phyloP scores from a whole-genome alignment of 2,888 invertebrate species.

The Baronia brevicornis region DNA sequence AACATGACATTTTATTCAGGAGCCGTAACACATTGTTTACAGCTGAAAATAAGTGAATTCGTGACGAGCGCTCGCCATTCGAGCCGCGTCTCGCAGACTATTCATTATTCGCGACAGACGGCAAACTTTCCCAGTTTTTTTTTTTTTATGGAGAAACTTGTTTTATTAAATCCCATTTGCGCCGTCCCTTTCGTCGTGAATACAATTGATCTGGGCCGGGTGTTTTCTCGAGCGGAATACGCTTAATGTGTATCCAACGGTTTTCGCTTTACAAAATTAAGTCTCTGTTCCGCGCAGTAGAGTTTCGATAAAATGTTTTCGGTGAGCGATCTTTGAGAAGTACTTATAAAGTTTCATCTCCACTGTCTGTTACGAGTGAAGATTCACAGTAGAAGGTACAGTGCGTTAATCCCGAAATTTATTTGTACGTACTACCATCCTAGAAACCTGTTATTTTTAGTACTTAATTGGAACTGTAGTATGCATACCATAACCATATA shows the following conservation, averaged over 20 bases:
- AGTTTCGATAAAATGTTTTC: conserved; percentile 14
- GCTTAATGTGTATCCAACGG: conserved; percentile 1
- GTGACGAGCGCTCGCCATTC: conserved; percentile 23
- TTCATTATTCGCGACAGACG: conserved; percentile 24
- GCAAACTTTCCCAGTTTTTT: conserved; percentile 21
- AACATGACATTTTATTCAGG: no score
- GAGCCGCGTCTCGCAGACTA: conserved; percentile 13
- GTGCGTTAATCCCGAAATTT: no score
- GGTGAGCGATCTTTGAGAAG: no score
- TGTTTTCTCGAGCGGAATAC: conserved; percentile 4
- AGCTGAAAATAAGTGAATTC: no score
- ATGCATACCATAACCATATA: no score
- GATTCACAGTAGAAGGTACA: no score
- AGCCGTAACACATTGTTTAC: no score
- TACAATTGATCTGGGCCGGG: background rate
- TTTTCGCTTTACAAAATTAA: conserved; percentile 4
- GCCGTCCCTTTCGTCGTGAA: conserved; percentile 1
- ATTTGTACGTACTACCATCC: no score
- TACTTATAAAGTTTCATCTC: no score
- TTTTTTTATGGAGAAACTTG: conserved; percentile 19
- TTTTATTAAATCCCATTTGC: conserved; percentile 17
- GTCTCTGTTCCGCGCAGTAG: background rate
- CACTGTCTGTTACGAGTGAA: no score
- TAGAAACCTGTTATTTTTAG: no score
- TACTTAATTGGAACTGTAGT: no score